Evolutionary conservation across 2,797 vertebrate species (phyloP).

Genomic region (Sphenopsis melanotis): DNA sequence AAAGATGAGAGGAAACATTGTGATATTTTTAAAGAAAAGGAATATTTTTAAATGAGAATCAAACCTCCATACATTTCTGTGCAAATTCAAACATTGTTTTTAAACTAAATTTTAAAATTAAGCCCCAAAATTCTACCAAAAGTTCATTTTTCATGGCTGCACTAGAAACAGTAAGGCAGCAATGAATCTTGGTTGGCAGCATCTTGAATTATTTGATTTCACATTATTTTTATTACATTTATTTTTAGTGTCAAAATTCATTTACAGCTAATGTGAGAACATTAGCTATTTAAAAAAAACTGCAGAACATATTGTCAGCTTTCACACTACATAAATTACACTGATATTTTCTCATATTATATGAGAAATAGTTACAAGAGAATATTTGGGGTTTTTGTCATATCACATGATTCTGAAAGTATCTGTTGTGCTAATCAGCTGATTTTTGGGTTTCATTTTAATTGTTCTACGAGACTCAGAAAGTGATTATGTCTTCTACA

Average conservation of each 20-base stretch:
- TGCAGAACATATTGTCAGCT: conserved; percentile 32
- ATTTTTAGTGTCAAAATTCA: not conserved
- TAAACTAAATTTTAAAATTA: not conserved
- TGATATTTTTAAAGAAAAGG: not conserved
- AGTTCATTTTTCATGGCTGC: not conserved
- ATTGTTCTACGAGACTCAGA: not conserved
- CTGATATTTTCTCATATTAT: not conserved
- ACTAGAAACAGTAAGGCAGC: not conserved
- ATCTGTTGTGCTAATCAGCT: not conserved
- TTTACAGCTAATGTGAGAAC: conserved; percentile 18
- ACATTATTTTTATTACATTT: not conserved
- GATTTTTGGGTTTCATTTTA: not conserved
- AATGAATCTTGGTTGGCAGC: not conserved
- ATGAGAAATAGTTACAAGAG: not conserved
- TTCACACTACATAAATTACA: conserved; percentile 49
- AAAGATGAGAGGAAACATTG: not conserved
- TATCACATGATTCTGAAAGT: not conserved
- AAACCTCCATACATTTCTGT: not conserved
- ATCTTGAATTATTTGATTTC: not conserved
- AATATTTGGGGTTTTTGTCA: not conserved
- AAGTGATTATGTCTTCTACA: not conserved
- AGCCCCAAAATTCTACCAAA: not conserved
- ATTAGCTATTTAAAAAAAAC: conserved; percentile 31
- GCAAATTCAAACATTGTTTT: not conserved
- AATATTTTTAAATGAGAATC: not conserved